Percentiles rank a stretch among this genome's conserved stretches.
phyloP scores from a whole-genome alignment of 2,797 vertebrate genomes.

The Uromys caudimaculatus region DNA sequence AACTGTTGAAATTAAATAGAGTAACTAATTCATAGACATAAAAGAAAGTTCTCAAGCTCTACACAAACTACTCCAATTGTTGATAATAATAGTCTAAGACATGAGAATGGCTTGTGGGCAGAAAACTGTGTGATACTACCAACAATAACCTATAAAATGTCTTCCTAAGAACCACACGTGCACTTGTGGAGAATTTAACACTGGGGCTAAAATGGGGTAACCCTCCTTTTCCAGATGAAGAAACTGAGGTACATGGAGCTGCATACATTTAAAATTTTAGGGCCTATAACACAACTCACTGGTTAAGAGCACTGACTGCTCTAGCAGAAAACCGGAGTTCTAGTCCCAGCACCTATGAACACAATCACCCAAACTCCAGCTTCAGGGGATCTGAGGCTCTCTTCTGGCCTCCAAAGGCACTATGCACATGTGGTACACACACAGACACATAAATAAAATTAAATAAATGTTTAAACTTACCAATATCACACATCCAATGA shows the following conservation, averaged over 20 bases:
- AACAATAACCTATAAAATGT: background rate
- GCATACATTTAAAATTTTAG: background rate
- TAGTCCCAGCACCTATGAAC: background rate
- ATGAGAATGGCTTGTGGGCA: background rate
- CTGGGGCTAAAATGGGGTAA: background rate
- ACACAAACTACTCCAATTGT: background rate
- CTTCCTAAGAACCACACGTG: background rate
- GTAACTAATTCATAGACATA: slow-evolving; percentile 12
- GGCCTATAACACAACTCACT: background rate
- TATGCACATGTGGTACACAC: background rate
- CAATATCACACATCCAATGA: background rate
- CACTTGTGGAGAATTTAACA: background rate
- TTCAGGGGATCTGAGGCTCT: background rate
- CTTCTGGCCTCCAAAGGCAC: background rate
- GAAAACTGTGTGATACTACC: background rate
- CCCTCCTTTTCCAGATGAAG: slow-evolving; percentile 26
- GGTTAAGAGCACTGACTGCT: background rate
- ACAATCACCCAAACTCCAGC: background rate
- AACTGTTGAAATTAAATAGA: slow-evolving; percentile 41
- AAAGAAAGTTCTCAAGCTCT: slow-evolving; percentile 20
- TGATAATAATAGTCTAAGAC: background rate
- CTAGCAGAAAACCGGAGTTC: background rate
- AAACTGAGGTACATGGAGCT: background rate
- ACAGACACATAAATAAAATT: background rate
- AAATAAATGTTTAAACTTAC: background rate